These are phyloP conservation scores for Drosophila tripunctata DNA, from an alignment of 2,888 invertebrate genomes.

Conservation along the genomic window DNA sequence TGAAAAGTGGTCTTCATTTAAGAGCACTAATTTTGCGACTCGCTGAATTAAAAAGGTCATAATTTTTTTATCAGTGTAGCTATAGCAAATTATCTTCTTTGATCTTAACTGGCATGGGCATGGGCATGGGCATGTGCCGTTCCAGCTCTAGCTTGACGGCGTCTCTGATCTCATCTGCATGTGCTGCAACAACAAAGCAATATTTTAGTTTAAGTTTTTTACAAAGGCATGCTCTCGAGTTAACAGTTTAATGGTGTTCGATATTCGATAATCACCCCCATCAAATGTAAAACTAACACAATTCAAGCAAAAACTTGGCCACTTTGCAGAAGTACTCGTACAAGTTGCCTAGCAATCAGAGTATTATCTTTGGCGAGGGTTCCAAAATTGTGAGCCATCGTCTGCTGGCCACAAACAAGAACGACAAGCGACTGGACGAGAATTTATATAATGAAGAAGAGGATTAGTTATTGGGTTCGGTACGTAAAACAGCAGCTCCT, in stretches of 20 bases:
- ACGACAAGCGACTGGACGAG: slow-evolving; percentile 62
- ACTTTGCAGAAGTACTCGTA: slow-evolving; percentile 55
- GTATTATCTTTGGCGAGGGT: slow-evolving; percentile 69
- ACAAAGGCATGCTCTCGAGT: slow-evolving; percentile 41
- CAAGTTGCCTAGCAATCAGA: slow-evolving; percentile 40
- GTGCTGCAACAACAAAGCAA: slow-evolving; percentile 34
- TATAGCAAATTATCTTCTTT: slow-evolving; percentile 21
- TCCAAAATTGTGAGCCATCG: slow-evolving; percentile 66
- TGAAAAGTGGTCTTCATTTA: too few species aligned
- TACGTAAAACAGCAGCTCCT: slow-evolving; percentile 48
- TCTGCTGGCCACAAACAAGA: slow-evolving; percentile 11
- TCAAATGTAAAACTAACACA: slow-evolving; percentile 10
- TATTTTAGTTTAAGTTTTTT: slow-evolving; percentile 23
- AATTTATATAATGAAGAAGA: slow-evolving; percentile 70
- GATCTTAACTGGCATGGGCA: slow-evolving; percentile 44
- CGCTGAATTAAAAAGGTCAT: background rate
- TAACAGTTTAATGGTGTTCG: slow-evolving; percentile 23
- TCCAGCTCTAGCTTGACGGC: slow-evolving; percentile 15
- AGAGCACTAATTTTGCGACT: too few species aligned
- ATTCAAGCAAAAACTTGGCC: slow-evolving; percentile 24
- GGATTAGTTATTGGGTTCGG: slow-evolving; percentile 56
- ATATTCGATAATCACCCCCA: slow-evolving; percentile 15
- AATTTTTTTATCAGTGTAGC: slow-evolving; percentile 4
- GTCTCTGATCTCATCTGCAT: slow-evolving; percentile 45
- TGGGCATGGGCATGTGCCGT: slow-evolving; percentile 53